Conservation (phyloP, 2,888 invertebrate species). For the Meteorus cinctellus region DNA sequence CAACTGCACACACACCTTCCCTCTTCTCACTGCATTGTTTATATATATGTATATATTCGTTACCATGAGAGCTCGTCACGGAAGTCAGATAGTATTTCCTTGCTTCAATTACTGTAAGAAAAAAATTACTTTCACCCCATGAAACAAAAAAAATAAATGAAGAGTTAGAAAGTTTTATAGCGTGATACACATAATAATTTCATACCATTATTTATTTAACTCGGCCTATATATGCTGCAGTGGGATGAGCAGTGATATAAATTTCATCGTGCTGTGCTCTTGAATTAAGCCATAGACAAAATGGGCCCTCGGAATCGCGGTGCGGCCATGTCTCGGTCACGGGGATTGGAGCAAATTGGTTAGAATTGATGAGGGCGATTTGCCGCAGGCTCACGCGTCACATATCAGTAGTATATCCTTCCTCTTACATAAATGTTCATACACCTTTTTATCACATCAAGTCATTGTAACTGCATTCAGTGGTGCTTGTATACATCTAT, state of each 20-base stretch:
- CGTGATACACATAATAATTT: background rate
- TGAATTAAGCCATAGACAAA: conserved; percentile 61
- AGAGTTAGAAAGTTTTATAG: background rate
- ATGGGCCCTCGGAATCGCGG: conserved; percentile 59
- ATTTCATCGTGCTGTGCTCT: conserved; percentile 25
- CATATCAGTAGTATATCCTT: conserved; percentile 29
- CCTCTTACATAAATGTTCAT: background rate
- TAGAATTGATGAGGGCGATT: conserved; percentile 36
- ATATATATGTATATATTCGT: background rate
- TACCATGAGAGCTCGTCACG: conserved; percentile 48
- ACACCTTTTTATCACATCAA: background rate
- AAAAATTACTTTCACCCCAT: background rate
- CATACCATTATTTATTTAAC: background rate
- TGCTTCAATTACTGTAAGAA: background rate
- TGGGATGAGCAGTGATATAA: background rate
- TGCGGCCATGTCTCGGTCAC: conserved; percentile 56
- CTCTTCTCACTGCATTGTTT: background rate
- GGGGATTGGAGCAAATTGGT: conserved; percentile 72
- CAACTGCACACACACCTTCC: background rate
- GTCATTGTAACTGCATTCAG: background rate
- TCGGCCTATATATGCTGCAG: background rate
- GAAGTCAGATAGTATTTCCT: conserved; percentile 43
- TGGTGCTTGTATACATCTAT: background rate
- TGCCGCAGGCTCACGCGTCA: conserved; percentile 36
- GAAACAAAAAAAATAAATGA: background rate